A percentile compares a stretch with the other conserved stretches of the same genome.
Conservation (phyloP, 2,888 invertebrate genomes). For the Mesodorylaimus sp. region DNA sequence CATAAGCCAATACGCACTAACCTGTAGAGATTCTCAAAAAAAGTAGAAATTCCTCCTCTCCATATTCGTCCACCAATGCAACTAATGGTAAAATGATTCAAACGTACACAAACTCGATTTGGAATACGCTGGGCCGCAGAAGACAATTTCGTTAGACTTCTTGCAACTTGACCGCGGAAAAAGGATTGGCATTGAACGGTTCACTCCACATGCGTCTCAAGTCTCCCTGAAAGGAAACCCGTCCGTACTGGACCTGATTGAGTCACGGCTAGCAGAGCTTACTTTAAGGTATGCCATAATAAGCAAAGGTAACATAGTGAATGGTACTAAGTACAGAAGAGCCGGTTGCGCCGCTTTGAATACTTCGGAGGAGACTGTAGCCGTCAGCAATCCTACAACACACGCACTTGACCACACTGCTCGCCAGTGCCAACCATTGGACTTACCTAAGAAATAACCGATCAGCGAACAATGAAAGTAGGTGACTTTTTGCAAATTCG, state of each 20-base stretch:
- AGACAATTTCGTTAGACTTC: background rate
- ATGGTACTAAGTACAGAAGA: conserved; percentile 84
- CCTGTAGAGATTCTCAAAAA: too few species aligned
- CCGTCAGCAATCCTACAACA: conserved; percentile 54
- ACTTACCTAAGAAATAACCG: conserved; percentile 72
- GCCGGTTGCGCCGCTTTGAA: conserved; percentile 97
- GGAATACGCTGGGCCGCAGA: background rate
- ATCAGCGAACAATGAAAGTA: conserved; percentile 96
- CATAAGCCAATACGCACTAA: too few species aligned
- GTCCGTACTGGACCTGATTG: background rate
- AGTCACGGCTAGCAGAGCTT: conserved; percentile 16
- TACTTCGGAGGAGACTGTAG: conserved; percentile 88
- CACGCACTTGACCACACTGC: too few species aligned
- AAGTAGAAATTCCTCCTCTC: too few species aligned
- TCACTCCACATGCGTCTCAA: conserved; percentile 89
- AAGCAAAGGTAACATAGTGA: conserved; percentile 79
- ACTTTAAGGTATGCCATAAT: conserved; percentile 97
- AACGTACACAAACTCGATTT: too few species aligned
- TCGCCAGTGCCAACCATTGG: background rate
- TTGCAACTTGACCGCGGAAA: background rate
- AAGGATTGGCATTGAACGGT: conserved; percentile 21
- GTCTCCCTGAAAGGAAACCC: conserved; percentile 54
- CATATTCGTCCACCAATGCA: too few species aligned
- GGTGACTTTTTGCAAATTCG: conserved; percentile 39
- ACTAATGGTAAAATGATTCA: too few species aligned